Conservation (phyloP, 1,140 invertebrate genomes). For the Grapholita molesta region DNA sequence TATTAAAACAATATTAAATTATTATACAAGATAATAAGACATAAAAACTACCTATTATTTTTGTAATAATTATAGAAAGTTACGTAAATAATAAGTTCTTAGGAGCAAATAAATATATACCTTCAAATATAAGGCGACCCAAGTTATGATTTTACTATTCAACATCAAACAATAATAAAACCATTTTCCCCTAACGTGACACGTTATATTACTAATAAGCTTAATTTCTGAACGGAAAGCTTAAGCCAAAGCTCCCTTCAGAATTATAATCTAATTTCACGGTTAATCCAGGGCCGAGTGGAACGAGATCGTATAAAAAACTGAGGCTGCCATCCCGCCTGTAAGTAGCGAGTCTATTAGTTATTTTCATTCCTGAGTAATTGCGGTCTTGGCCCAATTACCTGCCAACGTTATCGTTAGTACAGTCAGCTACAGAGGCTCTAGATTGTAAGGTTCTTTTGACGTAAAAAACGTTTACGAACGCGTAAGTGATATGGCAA, state of each 20-base stretch:
- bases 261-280: constrained; percentile 14
- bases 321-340: background rate
- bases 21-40: no score
- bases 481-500: no score
- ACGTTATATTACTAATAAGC: background rate
- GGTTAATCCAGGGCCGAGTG: background rate
- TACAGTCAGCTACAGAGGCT: background rate
- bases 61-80: no score
- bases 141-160: no score
- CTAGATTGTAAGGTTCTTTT: no score
- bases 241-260: background rate
- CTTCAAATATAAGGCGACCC: no score
- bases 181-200: background rate
- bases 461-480: no score
- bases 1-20: no score
- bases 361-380: constrained; percentile 43
- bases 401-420: constrained; percentile 18
- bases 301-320: background rate
- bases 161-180: background rate
- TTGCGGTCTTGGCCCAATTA: constrained; percentile 40
- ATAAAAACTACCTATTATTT: no score
- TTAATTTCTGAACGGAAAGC: background rate
- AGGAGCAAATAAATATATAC: no score
- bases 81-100: no score
- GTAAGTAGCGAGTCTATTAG: constrained; percentile 18